A percentile compares a stretch with the other conserved stretches of the same genome.
Evolutionary conservation across 2,113 vertebrate genomes (phyloP).

Genomic region (Bufo gargarizans): DNA sequence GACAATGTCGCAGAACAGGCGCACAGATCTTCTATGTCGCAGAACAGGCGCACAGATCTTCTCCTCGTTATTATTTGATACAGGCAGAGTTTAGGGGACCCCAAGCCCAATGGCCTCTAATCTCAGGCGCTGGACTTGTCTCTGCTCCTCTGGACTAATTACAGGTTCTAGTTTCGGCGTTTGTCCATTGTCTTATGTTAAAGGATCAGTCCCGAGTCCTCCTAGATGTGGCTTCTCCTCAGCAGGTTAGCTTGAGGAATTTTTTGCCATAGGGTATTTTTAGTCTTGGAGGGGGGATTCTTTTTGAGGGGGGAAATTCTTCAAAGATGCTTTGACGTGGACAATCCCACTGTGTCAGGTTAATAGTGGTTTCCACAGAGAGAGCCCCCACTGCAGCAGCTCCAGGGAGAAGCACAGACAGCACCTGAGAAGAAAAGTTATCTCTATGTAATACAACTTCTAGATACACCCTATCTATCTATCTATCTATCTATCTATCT

Average conservation of each 20-base stretch:
- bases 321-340: slow-evolving; percentile 43
- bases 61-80: neutral
- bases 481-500: too few relatives aligned
- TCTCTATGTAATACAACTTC: too few relatives aligned
- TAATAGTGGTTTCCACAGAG: neutral
- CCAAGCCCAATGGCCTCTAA: neutral
- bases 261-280: slow-evolving; percentile 45
- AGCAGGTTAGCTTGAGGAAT: slow-evolving; percentile 51
- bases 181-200: neutral
- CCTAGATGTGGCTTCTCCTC: slow-evolving; percentile 8
- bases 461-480: too few relatives aligned
- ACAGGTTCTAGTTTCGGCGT: neutral
- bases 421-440: too few relatives aligned
- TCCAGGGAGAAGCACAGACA: neutral
- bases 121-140: neutral
- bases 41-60: neutral
- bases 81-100: neutral
- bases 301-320: slow-evolving; percentile 22
- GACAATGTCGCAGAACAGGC: neutral
- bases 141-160: neutral
- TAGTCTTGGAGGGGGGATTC: slow-evolving; percentile 13
- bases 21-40: neutral
- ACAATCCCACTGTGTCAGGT: slow-evolving; percentile 35
- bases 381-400: neutral
- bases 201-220: neutral